Conservation (phyloP, 1,140 invertebrate species). For the Anastrepha ludens region DNA sequence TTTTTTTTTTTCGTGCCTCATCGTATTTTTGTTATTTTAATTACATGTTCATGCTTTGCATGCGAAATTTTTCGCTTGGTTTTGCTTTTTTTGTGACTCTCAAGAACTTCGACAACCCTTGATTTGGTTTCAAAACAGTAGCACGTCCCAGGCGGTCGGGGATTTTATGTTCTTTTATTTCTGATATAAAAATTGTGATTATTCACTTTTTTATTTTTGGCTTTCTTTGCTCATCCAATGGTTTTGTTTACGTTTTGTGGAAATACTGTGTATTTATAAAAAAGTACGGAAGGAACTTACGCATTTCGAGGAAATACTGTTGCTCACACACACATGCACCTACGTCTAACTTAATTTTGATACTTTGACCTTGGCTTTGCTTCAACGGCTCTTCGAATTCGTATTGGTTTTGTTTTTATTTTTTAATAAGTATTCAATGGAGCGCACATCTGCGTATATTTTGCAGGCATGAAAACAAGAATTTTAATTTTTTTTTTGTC, state of each 20-base stretch:
- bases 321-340: neutral
- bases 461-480: neutral
- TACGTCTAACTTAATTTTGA: too few relatives aligned
- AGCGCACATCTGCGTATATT: neutral
- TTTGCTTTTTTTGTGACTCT: neutral
- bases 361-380: too few relatives aligned
- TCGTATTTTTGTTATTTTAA: slow-evolving; percentile 22
- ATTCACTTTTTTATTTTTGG: neutral
- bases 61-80: slow-evolving; percentile 1
- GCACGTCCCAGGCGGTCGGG: neutral
- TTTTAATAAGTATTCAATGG: neutral
- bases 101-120: slow-evolving; percentile 17
- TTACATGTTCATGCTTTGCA: slow-evolving; percentile 26
- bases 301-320: neutral
- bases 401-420: too few relatives aligned
- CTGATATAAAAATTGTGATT: neutral
- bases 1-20: neutral
- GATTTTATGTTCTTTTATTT: neutral
- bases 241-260: neutral
- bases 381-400: too few relatives aligned
- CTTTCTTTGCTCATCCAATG: neutral
- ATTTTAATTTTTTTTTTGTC: neutral
- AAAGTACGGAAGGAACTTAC: neutral
- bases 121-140: neutral
- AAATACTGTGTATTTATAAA: neutral